These are phyloP conservation scores for Dendrolimus kikuchii DNA, from an alignment of 1,140 invertebrate genomes.

Conservation along the genomic window DNA sequence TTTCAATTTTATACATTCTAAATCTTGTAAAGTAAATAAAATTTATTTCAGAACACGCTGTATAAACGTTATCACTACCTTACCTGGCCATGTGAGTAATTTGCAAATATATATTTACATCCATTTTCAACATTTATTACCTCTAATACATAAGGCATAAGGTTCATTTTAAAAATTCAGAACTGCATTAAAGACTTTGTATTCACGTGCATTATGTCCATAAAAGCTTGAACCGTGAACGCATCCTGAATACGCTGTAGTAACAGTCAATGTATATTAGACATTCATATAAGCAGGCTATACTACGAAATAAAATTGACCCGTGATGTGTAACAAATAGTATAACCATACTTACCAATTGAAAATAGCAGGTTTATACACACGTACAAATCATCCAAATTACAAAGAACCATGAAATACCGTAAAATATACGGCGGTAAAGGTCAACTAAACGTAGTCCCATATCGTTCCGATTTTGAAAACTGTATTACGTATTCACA, in stretches of 20 bases:
- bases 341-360: too few species aligned
- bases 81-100: conserved; percentile 38
- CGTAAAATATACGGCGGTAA: background rate
- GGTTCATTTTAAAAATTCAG: conserved; percentile 11
- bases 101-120: conserved; percentile 20
- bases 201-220: conserved; percentile 17
- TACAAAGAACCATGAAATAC: background rate
- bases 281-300: background rate
- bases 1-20: too few species aligned
- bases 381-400: background rate
- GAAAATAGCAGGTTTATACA: background rate
- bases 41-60: conserved; percentile 4
- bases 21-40: too few species aligned
- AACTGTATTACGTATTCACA: conserved; percentile 49
- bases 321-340: too few species aligned
- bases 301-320: too few species aligned
- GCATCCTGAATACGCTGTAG: conserved; percentile 10
- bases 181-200: conserved; percentile 10
- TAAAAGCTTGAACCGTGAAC: conserved; percentile 25
- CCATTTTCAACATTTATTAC: conserved; percentile 2
- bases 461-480: conserved; percentile 45
- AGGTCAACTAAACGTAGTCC: background rate
- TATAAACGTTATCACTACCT: conserved; percentile 21
- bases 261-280: conserved; percentile 27
- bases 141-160: conserved; percentile 13